Conservation (phyloP, 2,113 vertebrate genomes). For the Zapornia atra region DNA sequence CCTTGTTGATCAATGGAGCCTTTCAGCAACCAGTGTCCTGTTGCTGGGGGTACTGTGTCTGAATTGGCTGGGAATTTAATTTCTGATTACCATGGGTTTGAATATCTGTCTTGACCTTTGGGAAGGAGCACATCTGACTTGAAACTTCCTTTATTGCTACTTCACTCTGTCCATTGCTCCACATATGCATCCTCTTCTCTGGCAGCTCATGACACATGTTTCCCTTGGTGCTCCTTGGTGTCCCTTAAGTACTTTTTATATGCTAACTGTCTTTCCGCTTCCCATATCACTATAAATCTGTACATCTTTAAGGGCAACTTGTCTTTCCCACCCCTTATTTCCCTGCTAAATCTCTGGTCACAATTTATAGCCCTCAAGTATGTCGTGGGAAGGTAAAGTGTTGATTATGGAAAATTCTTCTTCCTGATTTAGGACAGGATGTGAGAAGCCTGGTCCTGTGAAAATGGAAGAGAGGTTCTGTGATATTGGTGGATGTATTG, state of each 20-base stretch:
- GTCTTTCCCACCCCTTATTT: constrained; percentile 26
- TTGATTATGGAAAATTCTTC: neutral
- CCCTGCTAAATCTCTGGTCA: constrained; percentile 6
- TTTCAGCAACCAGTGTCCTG: neutral
- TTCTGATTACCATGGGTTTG: neutral
- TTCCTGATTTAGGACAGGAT: constrained; percentile 41
- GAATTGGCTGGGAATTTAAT: neutral
- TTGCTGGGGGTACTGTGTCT: neutral
- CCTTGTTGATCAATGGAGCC: neutral
- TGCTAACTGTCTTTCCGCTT: constrained; percentile 45
- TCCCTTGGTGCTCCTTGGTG: neutral
- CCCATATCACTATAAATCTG: constrained; percentile 43
- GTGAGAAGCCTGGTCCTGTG: neutral
- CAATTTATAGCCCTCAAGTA: neutral
- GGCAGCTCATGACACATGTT: constrained; percentile 62
- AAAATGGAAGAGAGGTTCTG: neutral
- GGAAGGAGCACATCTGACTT: constrained; percentile 22
- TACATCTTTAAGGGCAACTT: constrained; percentile 31
- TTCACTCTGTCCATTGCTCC: constrained; percentile 62
- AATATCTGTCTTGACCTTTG: neutral
- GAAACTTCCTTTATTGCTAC: constrained; percentile 62
- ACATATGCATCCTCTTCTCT: constrained; percentile 31
- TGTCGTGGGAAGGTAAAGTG: constrained; percentile 29
- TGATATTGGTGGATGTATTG: neutral
- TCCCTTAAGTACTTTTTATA: constrained; percentile 25